Base-by-base conservation (phyloP, 2,797 vertebrate genomes). In the Alexandromys oeconomus region DNA sequence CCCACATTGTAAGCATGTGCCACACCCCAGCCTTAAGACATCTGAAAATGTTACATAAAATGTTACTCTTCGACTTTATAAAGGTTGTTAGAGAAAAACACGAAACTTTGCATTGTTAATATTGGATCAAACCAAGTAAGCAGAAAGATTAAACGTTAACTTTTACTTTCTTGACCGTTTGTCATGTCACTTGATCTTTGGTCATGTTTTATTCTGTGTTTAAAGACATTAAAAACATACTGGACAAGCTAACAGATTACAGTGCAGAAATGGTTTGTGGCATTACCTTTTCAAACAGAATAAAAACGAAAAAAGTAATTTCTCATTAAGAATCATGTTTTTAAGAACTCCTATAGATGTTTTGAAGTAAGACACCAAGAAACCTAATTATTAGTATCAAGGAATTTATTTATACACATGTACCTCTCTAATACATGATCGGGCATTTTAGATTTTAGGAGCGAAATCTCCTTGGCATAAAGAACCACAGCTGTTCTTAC, bases 131-230 rank as follows among this genome's bases (percentile, higher is more conserved):
- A 81, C 91, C 67, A 87, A 92, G 71, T 69, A 92, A 79, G 27
- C 48, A 6, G 31, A 94, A 95, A 93, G 76, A 25, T 95, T 97
- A 96, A 94, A 93, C 88, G 97, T 93, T 96, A 98, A 96, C 94
- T 96, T 92, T 81, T 10, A 82, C 34, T 21, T 71, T 97, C 84
- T 87, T 93, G 77, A 63, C 87, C 29, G 15, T 92, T 87, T 37
- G 94, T 92, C 85, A 78, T 54, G 77, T 48, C 77, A 57, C 74
- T 94, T 92, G 81, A n/a, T 93, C 61, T 82, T 92, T 37, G 79
- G 92, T 3, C 84, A 92, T 76, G 23, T 37, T 96, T 97, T 79
- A 89, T 94, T 74, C 31, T 86, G 25, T 77, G 79, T 93, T 40
- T 21, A 77, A 92, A 97, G 79, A 96, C 81, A 92, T 13, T 84